Percentiles rank a stretch among this genome's conserved stretches.
These are phyloP conservation scores for Erythrocercus mccallii DNA, from an alignment of 2,113 vertebrate genomes.

Conservation along the genomic window DNA sequence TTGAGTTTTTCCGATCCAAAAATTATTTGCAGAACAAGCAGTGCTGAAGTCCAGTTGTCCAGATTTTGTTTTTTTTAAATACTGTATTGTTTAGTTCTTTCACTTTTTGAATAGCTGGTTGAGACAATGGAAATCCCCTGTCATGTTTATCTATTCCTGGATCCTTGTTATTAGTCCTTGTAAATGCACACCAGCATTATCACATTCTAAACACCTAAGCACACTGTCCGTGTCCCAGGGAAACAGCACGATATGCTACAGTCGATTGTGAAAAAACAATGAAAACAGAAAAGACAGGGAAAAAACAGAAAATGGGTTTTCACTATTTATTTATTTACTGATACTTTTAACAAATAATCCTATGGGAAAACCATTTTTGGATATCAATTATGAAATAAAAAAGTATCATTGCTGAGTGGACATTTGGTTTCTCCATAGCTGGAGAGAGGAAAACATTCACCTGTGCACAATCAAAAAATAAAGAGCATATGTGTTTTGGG, in stretches of 20 bases:
- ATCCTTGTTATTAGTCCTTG: not conserved
- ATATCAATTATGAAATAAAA: not conserved
- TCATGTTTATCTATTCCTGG: constrained; percentile 46
- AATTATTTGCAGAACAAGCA: constrained; percentile 46
- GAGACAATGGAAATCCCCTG: constrained; percentile 35
- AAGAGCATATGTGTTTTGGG: not conserved
- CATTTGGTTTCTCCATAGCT: not conserved
- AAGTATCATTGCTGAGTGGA: not conserved
- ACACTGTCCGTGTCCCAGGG: not conserved
- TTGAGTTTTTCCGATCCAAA: constrained; percentile 35
- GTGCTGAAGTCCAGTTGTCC: constrained; percentile 40
- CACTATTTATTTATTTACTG: not conserved
- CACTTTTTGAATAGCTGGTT: constrained; percentile 29
- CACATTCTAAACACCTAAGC: not conserved
- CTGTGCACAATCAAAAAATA: not conserved
- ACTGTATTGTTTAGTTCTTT: constrained; percentile 1
- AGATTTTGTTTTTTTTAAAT: constrained; percentile 19
- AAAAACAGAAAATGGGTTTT: not conserved
- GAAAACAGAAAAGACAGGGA: not conserved
- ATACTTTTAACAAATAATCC: not conserved
- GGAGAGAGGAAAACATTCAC: not conserved
- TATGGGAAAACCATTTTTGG: not conserved
- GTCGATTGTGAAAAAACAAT: not conserved
- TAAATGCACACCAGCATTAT: constrained; percentile 44
- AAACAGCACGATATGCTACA: not conserved